Conservation (phyloP, 1,140 invertebrate genomes). For the Lordiphosa collinella region DNA sequence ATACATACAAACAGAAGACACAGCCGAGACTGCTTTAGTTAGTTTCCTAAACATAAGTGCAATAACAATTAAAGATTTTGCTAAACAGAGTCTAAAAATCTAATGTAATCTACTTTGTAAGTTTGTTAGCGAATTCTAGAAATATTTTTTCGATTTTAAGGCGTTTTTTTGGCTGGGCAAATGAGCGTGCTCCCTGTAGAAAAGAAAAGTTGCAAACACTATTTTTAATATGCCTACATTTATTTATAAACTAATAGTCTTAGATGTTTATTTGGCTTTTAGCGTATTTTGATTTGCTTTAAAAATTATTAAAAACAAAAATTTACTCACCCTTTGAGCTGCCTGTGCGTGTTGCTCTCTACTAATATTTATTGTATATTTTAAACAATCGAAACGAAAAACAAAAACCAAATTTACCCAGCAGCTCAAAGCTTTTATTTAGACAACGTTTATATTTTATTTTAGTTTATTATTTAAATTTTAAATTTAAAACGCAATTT, state of each 20-base stretch:
- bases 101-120: constrained; percentile 13
- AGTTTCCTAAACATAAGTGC: constrained; percentile 61
- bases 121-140: constrained; percentile 19
- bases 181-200: constrained; percentile 59
- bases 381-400: constrained; percentile 22
- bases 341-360: constrained; percentile 24
- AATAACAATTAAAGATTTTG: constrained; percentile 52
- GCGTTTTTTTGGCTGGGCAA: not conserved
- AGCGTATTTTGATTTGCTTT: not conserved
- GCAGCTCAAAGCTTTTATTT: constrained; percentile 56
- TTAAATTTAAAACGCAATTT: constrained; percentile 25
- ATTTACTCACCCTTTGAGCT: constrained; percentile 54
- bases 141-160: too few relatives aligned
- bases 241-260: too few relatives aligned
- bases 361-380: constrained; percentile 76
- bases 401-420: constrained; percentile 48
- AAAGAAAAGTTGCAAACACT: constrained; percentile 24
- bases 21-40: constrained; percentile 75
- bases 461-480: constrained; percentile 36
- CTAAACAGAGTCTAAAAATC: constrained; percentile 59
- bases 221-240: too few relatives aligned
- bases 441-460: constrained; percentile 14
- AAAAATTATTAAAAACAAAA: too few relatives aligned
- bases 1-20: constrained; percentile 21
- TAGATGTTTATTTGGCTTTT: not conserved